Percentiles rank a stretch among this genome's conserved stretches.
phyloP scores from a whole-genome alignment of 2,888 invertebrate species.

The Ferrisia virgata region DNA sequence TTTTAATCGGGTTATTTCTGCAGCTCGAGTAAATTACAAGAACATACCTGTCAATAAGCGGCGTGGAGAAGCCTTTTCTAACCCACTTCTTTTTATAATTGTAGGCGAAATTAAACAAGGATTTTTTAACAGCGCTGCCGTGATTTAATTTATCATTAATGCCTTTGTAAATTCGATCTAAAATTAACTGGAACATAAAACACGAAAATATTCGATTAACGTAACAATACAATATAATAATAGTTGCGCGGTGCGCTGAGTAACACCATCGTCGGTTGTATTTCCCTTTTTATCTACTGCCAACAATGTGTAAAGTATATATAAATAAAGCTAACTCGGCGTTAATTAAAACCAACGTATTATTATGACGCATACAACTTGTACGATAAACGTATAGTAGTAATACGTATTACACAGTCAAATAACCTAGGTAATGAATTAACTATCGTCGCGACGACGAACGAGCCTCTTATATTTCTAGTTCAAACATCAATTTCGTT shows the following conservation, averaged over 20 bases:
- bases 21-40: constrained; percentile 13
- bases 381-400: not conserved
- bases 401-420: not conserved
- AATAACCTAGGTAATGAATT: not conserved
- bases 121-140: constrained; percentile 72
- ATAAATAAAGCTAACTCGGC: not conserved
- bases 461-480: not conserved
- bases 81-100: constrained; percentile 86
- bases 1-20: too few species aligned
- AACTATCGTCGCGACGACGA: not conserved
- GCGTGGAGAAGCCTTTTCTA: constrained; percentile 77
- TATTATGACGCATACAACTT: not conserved
- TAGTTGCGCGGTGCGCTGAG: not conserved
- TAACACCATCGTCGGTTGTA: not conserved
- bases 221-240: not conserved
- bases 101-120: constrained; percentile 91
- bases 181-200: constrained; percentile 67
- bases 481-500: not conserved
- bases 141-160: constrained; percentile 90
- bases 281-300: not conserved
- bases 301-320: not conserved
- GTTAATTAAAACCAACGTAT: not conserved
- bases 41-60: constrained; percentile 65
- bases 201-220: not conserved
- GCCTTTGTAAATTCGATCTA: constrained; percentile 93